These are phyloP conservation scores for Melinopterus prodromus DNA, from an alignment of 2,888 invertebrate species.

Conservation along the genomic window DNA sequence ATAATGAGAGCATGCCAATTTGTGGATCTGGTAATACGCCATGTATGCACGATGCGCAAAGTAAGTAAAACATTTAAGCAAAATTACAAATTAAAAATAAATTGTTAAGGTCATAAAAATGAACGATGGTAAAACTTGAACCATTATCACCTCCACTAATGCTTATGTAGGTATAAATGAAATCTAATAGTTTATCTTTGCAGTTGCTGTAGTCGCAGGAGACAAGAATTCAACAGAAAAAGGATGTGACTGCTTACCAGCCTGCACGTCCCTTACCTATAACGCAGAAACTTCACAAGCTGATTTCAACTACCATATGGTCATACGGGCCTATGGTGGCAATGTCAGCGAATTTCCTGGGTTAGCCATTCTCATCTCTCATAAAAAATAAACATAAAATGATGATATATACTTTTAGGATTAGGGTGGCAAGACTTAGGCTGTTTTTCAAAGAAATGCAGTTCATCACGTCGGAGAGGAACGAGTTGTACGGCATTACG, in stretches of 20 bases:
- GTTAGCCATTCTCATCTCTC: slow-evolving; percentile 43
- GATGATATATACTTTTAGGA: slow-evolving; percentile 55
- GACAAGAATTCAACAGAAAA: slow-evolving; percentile 32
- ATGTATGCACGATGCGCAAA: slow-evolving; percentile 66
- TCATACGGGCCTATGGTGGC: slow-evolving; percentile 64
- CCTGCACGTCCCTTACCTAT: slow-evolving; percentile 75
- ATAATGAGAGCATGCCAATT: slow-evolving; percentile 64
- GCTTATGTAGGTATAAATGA: too few relatives aligned
- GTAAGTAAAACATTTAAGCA: slow-evolving; percentile 57
- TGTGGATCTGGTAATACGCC: slow-evolving; percentile 66
- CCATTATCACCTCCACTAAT: too few relatives aligned
- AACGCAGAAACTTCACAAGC: slow-evolving; percentile 79
- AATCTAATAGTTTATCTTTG: slow-evolving; percentile 20
- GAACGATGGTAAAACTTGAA: too few relatives aligned
- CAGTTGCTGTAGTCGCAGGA: slow-evolving; percentile 37
- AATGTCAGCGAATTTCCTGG: slow-evolving; percentile 58
- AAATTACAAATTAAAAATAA: too few relatives aligned
- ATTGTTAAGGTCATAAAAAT: too few relatives aligned
- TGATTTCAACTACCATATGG: slow-evolving; percentile 69
- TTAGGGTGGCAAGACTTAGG: slow-evolving; percentile 68
- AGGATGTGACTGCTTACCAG: slow-evolving; percentile 67
- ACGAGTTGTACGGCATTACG: slow-evolving; percentile 65
- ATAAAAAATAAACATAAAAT: neutral
- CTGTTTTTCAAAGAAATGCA: slow-evolving; percentile 77
- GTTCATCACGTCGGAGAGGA: slow-evolving; percentile 65